These are phyloP conservation scores for Sebastes miniatus DNA, from an alignment of 2,797 vertebrate species.

Conservation along the genomic window DNA sequence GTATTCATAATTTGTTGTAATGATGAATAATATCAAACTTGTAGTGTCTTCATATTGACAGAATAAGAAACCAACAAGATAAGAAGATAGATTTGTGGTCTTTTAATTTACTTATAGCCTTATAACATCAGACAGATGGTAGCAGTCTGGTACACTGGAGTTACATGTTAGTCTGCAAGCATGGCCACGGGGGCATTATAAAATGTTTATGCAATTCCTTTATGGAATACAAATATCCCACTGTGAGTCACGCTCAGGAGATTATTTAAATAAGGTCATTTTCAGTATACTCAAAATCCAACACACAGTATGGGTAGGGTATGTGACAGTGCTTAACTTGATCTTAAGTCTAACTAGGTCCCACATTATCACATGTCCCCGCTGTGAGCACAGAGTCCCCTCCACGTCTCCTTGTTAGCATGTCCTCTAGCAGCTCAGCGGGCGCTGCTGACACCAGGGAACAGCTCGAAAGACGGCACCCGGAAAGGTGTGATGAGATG, in stretches of 20 bases:
- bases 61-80: no score
- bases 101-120: no score
- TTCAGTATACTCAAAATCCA: neutral
- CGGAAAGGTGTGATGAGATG: slow-evolving; percentile 76
- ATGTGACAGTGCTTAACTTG: neutral
- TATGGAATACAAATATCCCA: neutral
- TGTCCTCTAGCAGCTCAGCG: slow-evolving; percentile 66
- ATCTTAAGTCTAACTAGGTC: slow-evolving; percentile 27
- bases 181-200: neutral
- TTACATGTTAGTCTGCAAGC: neutral
- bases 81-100: no score
- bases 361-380: slow-evolving; percentile 37
- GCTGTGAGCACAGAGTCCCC: slow-evolving; percentile 35
- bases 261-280: neutral
- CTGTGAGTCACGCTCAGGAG: neutral
- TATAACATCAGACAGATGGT: neutral
- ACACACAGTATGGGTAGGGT: neutral
- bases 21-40: no score
- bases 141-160: neutral
- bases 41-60: no score
- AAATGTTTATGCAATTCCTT: neutral
- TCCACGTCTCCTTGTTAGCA: slow-evolving; percentile 77
- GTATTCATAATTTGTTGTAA: no score
- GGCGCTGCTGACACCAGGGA: slow-evolving; percentile 49
- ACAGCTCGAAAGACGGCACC: slow-evolving; percentile 63